These are phyloP conservation scores for Cataglyphis livida DNA, from an alignment of 2,888 invertebrate species.

Conservation along the genomic window DNA sequence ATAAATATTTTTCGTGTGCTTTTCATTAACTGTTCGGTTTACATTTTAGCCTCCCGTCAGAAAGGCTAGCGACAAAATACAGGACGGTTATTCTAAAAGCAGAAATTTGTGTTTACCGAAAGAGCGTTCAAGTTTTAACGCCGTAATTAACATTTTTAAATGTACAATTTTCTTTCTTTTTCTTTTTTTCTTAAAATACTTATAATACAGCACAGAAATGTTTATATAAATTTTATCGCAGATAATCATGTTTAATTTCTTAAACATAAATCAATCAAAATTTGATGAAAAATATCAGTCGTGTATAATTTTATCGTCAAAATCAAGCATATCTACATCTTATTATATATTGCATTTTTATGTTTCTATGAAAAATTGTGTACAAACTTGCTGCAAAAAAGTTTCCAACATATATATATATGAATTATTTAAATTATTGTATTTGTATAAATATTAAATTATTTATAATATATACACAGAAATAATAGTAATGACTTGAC, in stretches of 20 bases:
- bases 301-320: background rate
- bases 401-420: too few relatives aligned
- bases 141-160: conserved; percentile 34
- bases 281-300: background rate
- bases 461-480: background rate
- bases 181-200: background rate
- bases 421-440: too few relatives aligned
- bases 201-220: background rate
- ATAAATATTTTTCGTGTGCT: conserved; percentile 50
- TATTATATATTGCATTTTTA: background rate
- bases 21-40: conserved; percentile 50
- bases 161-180: background rate
- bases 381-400: too few relatives aligned
- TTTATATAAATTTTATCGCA: background rate
- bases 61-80: conserved; percentile 12
- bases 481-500: background rate
- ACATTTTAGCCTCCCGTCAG: conserved; percentile 23
- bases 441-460: too few relatives aligned
- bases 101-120: conserved; percentile 18
- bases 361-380: background rate
- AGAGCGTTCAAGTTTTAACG: conserved; percentile 2
- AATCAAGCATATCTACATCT: background rate
- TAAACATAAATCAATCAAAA: background rate
- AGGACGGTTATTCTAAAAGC: conserved; percentile 11
- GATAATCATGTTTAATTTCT: background rate